A percentile compares a stretch with the other conserved stretches of the same genome.
Evolutionary conservation across 2,888 invertebrate genomes (phyloP).

Genomic region (Hemaris fuciformis): DNA sequence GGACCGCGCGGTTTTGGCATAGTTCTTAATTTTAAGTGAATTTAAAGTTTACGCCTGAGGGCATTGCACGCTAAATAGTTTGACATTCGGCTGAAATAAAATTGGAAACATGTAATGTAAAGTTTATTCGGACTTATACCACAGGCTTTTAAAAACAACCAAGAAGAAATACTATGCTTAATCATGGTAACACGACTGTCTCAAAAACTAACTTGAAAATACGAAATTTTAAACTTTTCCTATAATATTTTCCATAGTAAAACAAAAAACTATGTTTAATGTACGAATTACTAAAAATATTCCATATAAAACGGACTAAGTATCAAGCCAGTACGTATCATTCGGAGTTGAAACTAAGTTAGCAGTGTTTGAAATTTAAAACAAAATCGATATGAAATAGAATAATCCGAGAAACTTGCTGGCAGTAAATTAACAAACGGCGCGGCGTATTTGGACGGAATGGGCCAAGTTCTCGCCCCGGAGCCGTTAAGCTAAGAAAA

Average conservation of each 20-base stretch:
- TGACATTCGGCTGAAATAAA: not conserved
- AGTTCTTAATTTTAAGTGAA: slow-evolving; percentile 1
- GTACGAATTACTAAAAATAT: no score
- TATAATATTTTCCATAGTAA: no score
- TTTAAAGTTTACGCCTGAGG: not conserved
- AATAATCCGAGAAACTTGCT: not conserved
- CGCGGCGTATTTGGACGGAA: slow-evolving; percentile 1
- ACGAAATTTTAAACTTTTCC: no score
- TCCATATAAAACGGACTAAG: not conserved
- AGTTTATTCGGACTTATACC: no score
- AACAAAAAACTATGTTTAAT: no score
- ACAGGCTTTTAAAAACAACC: no score
- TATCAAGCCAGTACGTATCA: not conserved
- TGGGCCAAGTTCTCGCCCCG: slow-evolving; percentile 3
- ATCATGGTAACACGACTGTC: no score
- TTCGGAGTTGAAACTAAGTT: not conserved
- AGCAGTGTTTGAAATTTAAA: not conserved
- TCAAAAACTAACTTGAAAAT: no score
- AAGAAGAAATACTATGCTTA: no score
- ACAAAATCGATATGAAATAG: not conserved
- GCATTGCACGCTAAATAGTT: not conserved
- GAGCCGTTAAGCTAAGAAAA: slow-evolving; percentile 6
- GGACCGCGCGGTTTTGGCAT: not conserved
- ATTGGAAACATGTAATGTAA: no score
- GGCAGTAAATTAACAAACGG: not conserved